Evolutionary conservation across 2,113 vertebrate genomes (phyloP).

Genomic region (Oncorhynchus tshawytscha): DNA sequence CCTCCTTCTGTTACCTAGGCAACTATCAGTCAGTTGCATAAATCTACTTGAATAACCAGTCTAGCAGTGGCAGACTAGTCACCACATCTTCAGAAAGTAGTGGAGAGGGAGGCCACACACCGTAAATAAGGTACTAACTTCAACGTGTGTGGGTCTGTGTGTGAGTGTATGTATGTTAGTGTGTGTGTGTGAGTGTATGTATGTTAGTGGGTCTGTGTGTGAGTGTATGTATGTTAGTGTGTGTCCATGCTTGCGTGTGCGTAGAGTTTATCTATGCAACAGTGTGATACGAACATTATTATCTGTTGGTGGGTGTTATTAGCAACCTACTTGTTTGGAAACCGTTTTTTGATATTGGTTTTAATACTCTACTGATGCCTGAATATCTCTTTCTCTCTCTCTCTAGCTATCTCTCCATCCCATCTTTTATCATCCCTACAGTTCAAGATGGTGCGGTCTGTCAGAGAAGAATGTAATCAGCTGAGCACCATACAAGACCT

Average conservation of each 20-base stretch:
- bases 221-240: not conserved
- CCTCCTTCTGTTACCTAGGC: not conserved
- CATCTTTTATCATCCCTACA: not conserved
- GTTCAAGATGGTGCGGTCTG: not conserved
- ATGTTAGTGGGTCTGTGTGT: not conserved
- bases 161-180: not conserved
- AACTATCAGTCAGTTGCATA: not conserved
- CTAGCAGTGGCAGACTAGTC: not conserved
- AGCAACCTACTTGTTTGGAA: too few species aligned
- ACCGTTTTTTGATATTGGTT: too few species aligned
- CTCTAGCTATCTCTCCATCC: not conserved
- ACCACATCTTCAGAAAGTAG: not conserved
- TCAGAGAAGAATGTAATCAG: slow-evolving; percentile 20
- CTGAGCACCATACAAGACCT: slow-evolving; percentile 36
- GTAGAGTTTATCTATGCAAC: not conserved
- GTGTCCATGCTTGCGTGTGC: not conserved
- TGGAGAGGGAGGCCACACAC: not conserved
- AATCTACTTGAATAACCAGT: not conserved
- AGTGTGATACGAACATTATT: too few species aligned
- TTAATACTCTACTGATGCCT: too few species aligned
- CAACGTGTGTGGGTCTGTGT: not conserved
- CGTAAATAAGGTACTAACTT: not conserved
- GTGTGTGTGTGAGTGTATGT: not conserved
- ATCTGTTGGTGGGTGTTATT: too few species aligned
- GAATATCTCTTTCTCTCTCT: too few species aligned